Percentiles rank a stretch among this genome's conserved stretches.
Evolutionary conservation across 2,797 vertebrate genomes (phyloP).

Genomic region (Micropoecilia bifurca): DNA sequence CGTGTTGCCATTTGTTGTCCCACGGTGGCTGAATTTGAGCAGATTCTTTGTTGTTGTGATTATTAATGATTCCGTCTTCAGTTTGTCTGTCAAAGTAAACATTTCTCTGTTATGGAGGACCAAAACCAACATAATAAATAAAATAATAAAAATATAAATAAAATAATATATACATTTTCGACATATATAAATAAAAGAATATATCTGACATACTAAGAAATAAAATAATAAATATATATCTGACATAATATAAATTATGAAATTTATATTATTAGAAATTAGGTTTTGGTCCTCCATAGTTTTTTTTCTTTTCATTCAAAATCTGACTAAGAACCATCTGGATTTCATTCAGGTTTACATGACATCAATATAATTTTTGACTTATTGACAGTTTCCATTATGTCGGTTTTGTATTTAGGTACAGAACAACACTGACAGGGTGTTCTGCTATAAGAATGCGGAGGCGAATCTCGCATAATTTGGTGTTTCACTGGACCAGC

Average conservation of each 20-base stretch:
- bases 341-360: background rate
- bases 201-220: no score
- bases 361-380: background rate
- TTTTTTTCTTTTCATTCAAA: background rate
- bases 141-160: no score
- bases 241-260: no score
- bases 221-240: no score
- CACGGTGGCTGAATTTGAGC: background rate
- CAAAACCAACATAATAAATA: no score
- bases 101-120: background rate
- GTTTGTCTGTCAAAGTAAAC: slow-evolving; percentile 20
- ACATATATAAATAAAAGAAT: no score
- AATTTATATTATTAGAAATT: no score
- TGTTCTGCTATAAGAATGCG: background rate
- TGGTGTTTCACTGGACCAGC: background rate
- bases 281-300: no score
- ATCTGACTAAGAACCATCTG: background rate
- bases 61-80: background rate
- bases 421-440: background rate
- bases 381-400: background rate
- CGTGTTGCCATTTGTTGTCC: slow-evolving; percentile 40
- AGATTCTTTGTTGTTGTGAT: background rate
- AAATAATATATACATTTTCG: no score
- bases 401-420: background rate
- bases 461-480: background rate